Conservation (phyloP, 2,113 vertebrate species). For the Myrmecophaga tridactyla region DNA sequence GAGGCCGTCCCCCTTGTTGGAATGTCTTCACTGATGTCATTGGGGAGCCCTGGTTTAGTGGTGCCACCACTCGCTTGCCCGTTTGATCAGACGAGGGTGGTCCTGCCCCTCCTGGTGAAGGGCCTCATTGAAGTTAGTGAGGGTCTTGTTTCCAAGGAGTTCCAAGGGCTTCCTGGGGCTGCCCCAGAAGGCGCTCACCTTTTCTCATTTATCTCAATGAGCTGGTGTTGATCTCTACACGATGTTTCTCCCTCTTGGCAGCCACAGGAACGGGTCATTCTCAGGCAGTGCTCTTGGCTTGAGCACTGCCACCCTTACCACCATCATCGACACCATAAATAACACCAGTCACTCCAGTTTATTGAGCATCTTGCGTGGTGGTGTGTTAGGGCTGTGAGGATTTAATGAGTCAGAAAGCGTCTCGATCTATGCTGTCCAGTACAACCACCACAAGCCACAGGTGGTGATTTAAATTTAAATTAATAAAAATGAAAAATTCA, state of each 20-base stretch:
- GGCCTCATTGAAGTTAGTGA: neutral
- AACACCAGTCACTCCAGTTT: neutral
- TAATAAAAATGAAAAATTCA: neutral
- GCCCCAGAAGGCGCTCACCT: neutral
- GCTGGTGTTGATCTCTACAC: neutral
- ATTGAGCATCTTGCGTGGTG: neutral
- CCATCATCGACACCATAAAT: accelerated
- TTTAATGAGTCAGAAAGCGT: neutral
- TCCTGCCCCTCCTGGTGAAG: neutral
- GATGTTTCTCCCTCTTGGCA: neutral
- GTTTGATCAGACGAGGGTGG: conserved; percentile 9
- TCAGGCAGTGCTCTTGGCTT: neutral
- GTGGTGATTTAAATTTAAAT: neutral
- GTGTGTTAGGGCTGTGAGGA: neutral
- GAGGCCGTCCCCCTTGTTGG: neutral
- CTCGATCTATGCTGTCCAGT: accelerated
- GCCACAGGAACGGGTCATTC: neutral
- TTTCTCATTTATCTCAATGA: neutral
- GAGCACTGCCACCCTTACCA: accelerated
- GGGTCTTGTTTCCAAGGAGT: neutral
- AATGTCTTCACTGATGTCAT: neutral
- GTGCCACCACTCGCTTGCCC: neutral
- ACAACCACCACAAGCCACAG: neutral
- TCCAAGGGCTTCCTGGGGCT: conserved; percentile 2
- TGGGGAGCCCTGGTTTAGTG: neutral